Evolutionary conservation across 2,888 invertebrate species (phyloP), one percentile per base, ranked within the genome.

Genomic region (Cetonia aurata): DNA sequence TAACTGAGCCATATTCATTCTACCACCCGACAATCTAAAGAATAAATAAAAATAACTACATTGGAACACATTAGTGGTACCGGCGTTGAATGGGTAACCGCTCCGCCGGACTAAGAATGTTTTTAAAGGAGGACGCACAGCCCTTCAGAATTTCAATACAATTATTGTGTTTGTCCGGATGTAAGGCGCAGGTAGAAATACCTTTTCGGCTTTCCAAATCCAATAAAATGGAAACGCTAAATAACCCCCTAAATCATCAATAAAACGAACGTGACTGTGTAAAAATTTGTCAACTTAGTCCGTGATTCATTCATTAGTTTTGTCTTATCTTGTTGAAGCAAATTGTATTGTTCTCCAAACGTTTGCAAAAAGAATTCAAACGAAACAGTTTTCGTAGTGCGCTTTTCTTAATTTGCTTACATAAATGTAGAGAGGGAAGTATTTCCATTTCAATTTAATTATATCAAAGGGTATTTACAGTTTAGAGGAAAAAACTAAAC

Each of bases 131-230:
- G 41, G 56, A 67, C 50, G 55, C n/a, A 50, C 33, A 48, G 19
- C 41, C 13, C 46, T 60, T 60, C 60, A 50, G 62, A 37, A 65
- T 65, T 50, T 65, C 62, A 65, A 33, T 65, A 50, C 50, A 50
- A 65, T 57, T 62, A 60, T 65, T 69, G 60, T 69, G 62, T 69
- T 69, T 69, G 60, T 52, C 69, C 69, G 69, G 69, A 69, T 69
- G 69, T 69, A 53, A 60, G 60, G 62, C 42, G 60, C 70, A 71
- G 71, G 71, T 71, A 71, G 67, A 71, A 67, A 67, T 71, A 67
- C 71, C 71, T 71, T 67, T 70, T 67, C 67, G 57, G 50, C 67
- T 67, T 71, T 70, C 48, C 56, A 66, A 69, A 69, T 69, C 69
- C 53, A 62, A 69, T 69, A 69, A 69, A 69, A 69, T 69, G 42